Conservation (phyloP, 1,140 invertebrate genomes). For the Metaphire vulgaris region DNA sequence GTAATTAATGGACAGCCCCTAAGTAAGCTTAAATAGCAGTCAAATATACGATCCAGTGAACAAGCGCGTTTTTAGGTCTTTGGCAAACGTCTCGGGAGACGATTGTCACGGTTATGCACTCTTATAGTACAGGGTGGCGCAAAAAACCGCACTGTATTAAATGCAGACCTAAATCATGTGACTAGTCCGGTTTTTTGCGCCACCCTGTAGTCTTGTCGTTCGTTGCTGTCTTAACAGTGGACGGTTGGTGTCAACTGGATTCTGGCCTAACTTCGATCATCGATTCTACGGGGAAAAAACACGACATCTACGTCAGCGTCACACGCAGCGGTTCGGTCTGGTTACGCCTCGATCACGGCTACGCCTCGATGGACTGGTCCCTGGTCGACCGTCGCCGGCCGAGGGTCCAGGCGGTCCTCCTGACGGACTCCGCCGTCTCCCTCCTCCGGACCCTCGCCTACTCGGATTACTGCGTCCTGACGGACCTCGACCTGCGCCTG, state of each 20-base stretch:
- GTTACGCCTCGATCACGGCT: conserved; percentile 21
- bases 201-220: no score
- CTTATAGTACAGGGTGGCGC: no score
- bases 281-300: conserved; percentile 11
- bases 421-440: not conserved
- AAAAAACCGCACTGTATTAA: no score
- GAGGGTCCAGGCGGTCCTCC: conserved; percentile 6
- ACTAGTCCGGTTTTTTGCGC: no score
- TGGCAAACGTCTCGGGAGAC: no score
- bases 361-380: conserved; percentile 22
- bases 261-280: conserved; percentile 23
- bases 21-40: no score
- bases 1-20: no score
- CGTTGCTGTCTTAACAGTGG: not conserved
- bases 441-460: conserved; percentile 21
- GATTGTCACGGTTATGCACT: no score
- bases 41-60: no score
- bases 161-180: no score
- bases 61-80: no score
- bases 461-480: conserved; percentile 29
- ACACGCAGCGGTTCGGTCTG: conserved; percentile 26
- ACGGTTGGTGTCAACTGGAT: conserved; percentile 29
- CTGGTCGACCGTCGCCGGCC: not conserved
- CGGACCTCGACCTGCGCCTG: conserved; percentile 21
- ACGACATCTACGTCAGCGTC: conserved; percentile 25